Evolutionary conservation across 2,113 vertebrate genomes (phyloP), one percentile per base, ranked within the genome.

Genomic region (Vidua chalybeata): DNA sequence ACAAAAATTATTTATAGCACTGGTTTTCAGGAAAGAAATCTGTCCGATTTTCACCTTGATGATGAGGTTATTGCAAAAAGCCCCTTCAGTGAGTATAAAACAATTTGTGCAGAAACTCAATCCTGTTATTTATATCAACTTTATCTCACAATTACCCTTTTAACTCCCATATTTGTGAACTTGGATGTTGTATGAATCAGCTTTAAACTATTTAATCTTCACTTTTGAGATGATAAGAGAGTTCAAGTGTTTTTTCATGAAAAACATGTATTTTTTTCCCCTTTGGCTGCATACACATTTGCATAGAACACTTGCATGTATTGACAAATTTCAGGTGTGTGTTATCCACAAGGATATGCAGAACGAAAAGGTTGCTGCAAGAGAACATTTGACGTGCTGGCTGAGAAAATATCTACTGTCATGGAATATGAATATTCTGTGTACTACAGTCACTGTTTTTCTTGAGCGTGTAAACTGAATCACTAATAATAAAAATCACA

Each of bases 261-360:
- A 55, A 67, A 67, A 11, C 1, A 3, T 48, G 11, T 0, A 2
- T 37, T 5, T 30, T n/a, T 45, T 21, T 5, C 3, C 28, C 17
- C 13, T 75, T 74, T 24, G 30, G 6, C 45, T 76, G 13, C 5
- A 10, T 45, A 45, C 90, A 46, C 20, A 31, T 41, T 78, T 92
- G 31, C 23, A 2, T 61, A 19, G 56, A 46, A 41, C 26, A 14
- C 7, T 33, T 90, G 28, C 2, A 21, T 41, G 28, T 35, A 41
- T 30, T 63, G 69, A 37, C 28, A 37, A 1, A 61, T 52, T 63
- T 64, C n/a, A 45, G 22, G 15, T 77, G 13, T 64, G 5, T 71
- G 31, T 72, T 95, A 22, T 19, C 9, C 33, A 37, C 7, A 51
- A 85, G 33, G n/a, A 10, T 66, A 22, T 21, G 15, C 54, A 76